Base-by-base conservation (phyloP, 1,140 invertebrate genomes). In the Gerris buenoi region DNA sequence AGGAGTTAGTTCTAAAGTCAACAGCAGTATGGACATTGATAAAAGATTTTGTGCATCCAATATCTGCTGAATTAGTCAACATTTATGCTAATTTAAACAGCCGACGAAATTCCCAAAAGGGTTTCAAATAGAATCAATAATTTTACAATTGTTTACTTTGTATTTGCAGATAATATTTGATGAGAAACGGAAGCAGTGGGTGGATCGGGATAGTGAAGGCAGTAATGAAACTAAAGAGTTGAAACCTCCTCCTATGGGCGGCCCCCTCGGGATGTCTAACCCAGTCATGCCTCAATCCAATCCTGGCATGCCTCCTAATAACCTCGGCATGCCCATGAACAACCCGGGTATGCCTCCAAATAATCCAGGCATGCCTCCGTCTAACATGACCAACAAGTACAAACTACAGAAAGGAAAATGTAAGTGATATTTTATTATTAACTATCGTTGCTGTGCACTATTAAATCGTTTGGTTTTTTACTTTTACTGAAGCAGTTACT, bases 131-230 rank as follows among this genome's bases (percentile, higher is more conserved):
- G n/a, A 13, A 56, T n/a, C 10, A 56, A 13, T 56, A 56, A 13
- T 56, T n/a, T n/a, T 56, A 13, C n/a, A 56, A 56, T 13, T 56
- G n/a, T 56, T 56, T 56, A 56, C 10, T 56, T 10, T 63, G n/a
- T 63, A 1, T 26, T 63, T 27, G n/a, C 74, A 92, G 90, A 95
- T 96, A 80, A 88, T 95, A 22, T 96, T 92, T 91, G 91, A 95
- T 81, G 81, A 85, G 65, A 83, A 87, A 10, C 86, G 84, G 70
- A 91, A 93, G 72, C 83, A 83, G 69, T 96, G 93, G 93, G 81
- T 84, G 60, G 89, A 91, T 72, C 87, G 84, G 59, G 85, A 85
- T 73, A 83, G 80, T 14, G 85, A 86, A 2, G 83, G 33, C 18
- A 33, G 29, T 25, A 60, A 80, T 28, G 74, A 76, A n/a, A 75